Conservation (phyloP, 2,888 invertebrate species). For the Dynastes tityus region DNA sequence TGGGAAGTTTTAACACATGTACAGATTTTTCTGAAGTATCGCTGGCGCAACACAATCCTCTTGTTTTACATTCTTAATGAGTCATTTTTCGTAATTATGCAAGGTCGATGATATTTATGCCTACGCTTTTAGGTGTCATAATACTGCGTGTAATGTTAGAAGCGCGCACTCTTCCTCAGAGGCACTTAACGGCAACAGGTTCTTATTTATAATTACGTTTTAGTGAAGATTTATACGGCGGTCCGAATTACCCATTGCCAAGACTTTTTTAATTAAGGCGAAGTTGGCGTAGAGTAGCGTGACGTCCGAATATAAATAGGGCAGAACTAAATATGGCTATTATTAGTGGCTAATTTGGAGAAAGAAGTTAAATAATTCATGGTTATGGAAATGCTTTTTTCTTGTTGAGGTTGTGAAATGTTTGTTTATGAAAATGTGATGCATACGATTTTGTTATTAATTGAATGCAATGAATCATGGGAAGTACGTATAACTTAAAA, state of each 20-base stretch:
- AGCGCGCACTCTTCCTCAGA: not conserved
- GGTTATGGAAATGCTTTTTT: not conserved
- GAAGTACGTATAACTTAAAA: not conserved
- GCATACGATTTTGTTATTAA: not conserved
- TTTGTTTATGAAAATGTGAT: too few species aligned
- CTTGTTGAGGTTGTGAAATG: too few species aligned
- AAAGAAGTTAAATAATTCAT: not conserved
- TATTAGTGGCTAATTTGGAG: slow-evolving; percentile 20
- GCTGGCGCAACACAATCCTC: not conserved
- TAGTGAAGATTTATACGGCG: slow-evolving; percentile 30
- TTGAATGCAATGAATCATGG: not conserved
- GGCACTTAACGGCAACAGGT: not conserved
- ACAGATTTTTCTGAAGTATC: slow-evolving; percentile 5
- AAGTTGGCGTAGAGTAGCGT: slow-evolving; percentile 16
- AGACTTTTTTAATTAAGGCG: slow-evolving; percentile 19
- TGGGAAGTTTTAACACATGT: not conserved
- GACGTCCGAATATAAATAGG: slow-evolving; percentile 16
- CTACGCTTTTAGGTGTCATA: slow-evolving; percentile 21
- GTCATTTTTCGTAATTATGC: slow-evolving; percentile 18
- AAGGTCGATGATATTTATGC: slow-evolving; percentile 9
- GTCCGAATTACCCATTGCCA: not conserved
- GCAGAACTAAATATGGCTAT: slow-evolving; percentile 13
- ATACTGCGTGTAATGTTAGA: slow-evolving; percentile 5
- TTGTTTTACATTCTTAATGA: slow-evolving; percentile 21
- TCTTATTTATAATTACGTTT: not conserved